Percentiles rank a stretch among this genome's conserved stretches.
phyloP scores from a whole-genome alignment of 2,888 invertebrate species.

The Tipula helvola region DNA sequence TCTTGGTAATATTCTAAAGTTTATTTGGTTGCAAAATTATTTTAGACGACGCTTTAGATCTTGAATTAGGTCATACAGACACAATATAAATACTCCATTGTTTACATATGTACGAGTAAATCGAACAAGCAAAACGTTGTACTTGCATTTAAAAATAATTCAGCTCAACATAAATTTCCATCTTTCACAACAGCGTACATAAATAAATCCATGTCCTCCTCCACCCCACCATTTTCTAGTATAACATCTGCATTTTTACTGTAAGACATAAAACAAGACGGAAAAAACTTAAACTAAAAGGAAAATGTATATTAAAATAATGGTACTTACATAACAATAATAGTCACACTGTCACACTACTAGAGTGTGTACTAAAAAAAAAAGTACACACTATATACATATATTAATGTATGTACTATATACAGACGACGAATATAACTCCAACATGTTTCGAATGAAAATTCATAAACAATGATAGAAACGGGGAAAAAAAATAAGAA shows the following conservation, averaged over 20 bases:
- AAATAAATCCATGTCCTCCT: not conserved
- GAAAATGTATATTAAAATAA: not conserved
- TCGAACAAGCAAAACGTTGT: not conserved
- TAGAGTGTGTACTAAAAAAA: not conserved
- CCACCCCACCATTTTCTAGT: not conserved
- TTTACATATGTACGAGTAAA: not conserved
- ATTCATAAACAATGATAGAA: not conserved
- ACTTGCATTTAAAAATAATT: not conserved
- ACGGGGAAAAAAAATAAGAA: not conserved
- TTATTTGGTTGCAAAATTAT: too few relatives aligned
- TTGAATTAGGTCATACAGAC: too few relatives aligned
- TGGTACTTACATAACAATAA: not conserved
- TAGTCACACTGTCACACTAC: not conserved
- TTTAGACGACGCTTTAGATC: too few relatives aligned
- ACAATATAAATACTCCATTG: too few relatives aligned
- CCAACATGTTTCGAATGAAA: not conserved
- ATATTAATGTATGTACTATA: too few relatives aligned
- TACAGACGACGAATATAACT: not conserved
- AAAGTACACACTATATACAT: not conserved
- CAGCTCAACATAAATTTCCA: not conserved
- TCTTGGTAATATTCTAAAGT: too few relatives aligned
- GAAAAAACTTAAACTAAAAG: not conserved
- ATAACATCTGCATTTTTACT: not conserved
- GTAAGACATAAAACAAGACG: not conserved
- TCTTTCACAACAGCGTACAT: not conserved